These are phyloP conservation scores for Abscondita cerata DNA, from an alignment of 2,888 invertebrate genomes.

Conservation along the genomic window DNA sequence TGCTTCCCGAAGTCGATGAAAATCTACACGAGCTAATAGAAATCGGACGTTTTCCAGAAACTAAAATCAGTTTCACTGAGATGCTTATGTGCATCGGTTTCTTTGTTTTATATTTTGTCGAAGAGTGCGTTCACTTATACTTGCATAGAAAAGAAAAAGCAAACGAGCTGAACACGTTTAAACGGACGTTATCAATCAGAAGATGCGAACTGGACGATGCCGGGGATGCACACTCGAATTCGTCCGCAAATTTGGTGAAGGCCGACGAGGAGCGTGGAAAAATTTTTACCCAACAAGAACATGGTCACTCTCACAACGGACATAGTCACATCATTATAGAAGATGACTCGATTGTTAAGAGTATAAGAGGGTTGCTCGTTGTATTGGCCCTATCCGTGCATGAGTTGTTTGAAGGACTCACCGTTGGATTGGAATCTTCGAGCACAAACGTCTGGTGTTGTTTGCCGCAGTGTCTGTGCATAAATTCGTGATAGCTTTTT, in stretches of 20 bases:
- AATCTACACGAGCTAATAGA: slow-evolving; percentile 68
- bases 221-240: slow-evolving; percentile 33
- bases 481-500: slow-evolving; percentile 87
- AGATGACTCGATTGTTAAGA: slow-evolving; percentile 50
- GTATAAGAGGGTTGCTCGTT: slow-evolving; percentile 75
- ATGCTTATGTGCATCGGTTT: slow-evolving; percentile 78
- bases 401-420: slow-evolving; percentile 85
- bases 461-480: slow-evolving; percentile 85
- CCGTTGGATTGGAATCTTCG: slow-evolving; percentile 78
- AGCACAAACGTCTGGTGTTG: slow-evolving; percentile 73
- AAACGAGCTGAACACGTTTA: slow-evolving; percentile 43
- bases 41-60: slow-evolving; percentile 58
- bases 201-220: slow-evolving; percentile 43
- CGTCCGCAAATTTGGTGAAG: slow-evolving; percentile 42
- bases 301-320: slow-evolving; percentile 40
- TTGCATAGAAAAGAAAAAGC: slow-evolving; percentile 59
- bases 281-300: slow-evolving; percentile 6
- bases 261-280: slow-evolving; percentile 29
- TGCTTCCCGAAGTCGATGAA: slow-evolving; percentile 80
- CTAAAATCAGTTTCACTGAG: slow-evolving; percentile 72
- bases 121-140: slow-evolving; percentile 77
- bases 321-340: slow-evolving; percentile 48
- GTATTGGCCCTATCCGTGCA: slow-evolving; percentile 86
- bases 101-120: slow-evolving; percentile 80
- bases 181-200: slow-evolving; percentile 52